Base-by-base conservation (phyloP, 1,140 invertebrate genomes). In the Maconellicoccus hirsutus region DNA sequence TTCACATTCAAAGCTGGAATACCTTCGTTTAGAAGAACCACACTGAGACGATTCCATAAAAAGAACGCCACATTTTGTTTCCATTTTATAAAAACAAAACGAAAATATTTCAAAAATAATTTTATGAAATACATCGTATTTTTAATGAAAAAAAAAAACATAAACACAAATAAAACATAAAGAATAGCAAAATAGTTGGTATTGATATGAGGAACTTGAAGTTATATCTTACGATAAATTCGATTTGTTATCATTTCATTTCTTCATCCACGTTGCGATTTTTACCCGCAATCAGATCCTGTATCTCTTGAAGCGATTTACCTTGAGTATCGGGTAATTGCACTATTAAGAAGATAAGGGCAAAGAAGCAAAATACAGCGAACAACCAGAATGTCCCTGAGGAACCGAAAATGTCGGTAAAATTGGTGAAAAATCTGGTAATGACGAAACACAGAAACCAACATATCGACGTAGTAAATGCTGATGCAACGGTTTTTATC, bases 251-350 rank as follows among this genome's bases (percentile, higher is more conserved):
- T 52, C 12, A 52, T 19, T 52, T 52, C n/a, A 52, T 52, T 4
- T 52, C 42, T 14, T 52, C 42, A 16, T 19, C 42, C 29, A 52
- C n/a, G 16, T 66, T 38, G 3, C 23, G 29, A 52, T 61, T 73
- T 4, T 84, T 84, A 73, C 83, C 86, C n/a, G n/a, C n/a, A 1
- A 89, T 78, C 75, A 86, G 83, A 72, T 85, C 82, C 75, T 89
- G 87, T 23, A 93, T 92, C 80, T 93, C 83, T 73, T 88, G 84
- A 25, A 91, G 82, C 61, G 84, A 86, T 79, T 89, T 87, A 12
- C 89, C 89, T 79, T 91, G 92, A 0, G 91, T 94, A 79, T 94
- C 90, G 0, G 91, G 90, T 14, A 93, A 82, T 38, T 89, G 81
- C 39, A 90, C 74, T 71, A 86, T 80, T 27, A 80, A 81, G 25